Base-by-base conservation (phyloP, 2,113 vertebrate genomes). In the Dipodomys merriami region DNA sequence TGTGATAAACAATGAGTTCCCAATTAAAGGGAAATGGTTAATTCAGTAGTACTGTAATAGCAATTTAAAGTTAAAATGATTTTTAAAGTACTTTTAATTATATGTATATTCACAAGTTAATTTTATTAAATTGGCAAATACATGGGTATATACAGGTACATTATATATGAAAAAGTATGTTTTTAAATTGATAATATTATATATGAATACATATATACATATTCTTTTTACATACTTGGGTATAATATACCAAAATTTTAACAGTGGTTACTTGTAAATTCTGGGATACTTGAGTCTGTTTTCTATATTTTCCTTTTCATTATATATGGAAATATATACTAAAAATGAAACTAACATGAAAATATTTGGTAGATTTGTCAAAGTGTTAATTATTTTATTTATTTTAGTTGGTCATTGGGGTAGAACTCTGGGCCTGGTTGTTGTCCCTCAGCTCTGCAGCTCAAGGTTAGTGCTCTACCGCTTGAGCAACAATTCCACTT, bases 1-100 rank as follows among this genome's bases (percentile, higher is more conserved):
- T 74, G 69, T 23, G 62, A 84, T 81, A 23, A 11, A 89, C 83
- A 93, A 22, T 80, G 64, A 84, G 68, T 88, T 11, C 0, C 20
- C n/a, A 91, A 74, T 86, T 77, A 88, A 39, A 85, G 15, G 46
- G 13, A 88, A 95, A 64, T 60, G 49, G 62, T 85, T 86, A 30
- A 85, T 82, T 91, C 23, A 72, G 22, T 65, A 60, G 68, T 1
- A 77, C 1, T 76, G 20, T 60, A 27, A 57, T 39, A 49, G 9
- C 15, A 65, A 9, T 80, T 87, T 72, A 49, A 90, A 92, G 80
- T 39, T 5, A 85, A 33, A 29, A 39, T 39, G 53, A 57, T 57
- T 57, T 83, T 20, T 74, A 74, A 60, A 89, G 53, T 62, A 39
- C 4, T n/a, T 79, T 80, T 57, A 62, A 64, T 86, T 64, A 87